Evolutionary conservation across 2,888 invertebrate species (phyloP), one percentile per base, ranked within the genome.

Genomic region (Cataglyphis altisquamis): DNA sequence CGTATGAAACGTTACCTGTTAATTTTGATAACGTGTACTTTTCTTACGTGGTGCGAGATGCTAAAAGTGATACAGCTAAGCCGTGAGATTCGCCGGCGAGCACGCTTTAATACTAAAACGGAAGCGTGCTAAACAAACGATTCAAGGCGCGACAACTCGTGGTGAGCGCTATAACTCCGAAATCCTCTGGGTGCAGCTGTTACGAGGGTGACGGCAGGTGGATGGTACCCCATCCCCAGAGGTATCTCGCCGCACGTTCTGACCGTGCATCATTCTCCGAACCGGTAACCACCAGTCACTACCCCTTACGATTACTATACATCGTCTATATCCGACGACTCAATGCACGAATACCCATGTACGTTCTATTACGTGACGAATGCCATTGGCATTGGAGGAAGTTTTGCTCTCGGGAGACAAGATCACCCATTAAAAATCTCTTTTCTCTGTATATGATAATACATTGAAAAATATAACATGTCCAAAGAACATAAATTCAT

Each of bases 271-370:
- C 93, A 93, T 93, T 90, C 91, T 78, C 88, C 83, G 86, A 41
- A 86, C 89, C 91, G 89, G 92, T 91, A 93, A 92, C 93, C 92
- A 89, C 93, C 88, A 93, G 92, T 93, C 92, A 91, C 91, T 91
- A 92, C 86, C 87, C 91, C 88, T 90, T 91, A 88, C 89, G 90
- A 90, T 85, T 87, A 83, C 90, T 87, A 92, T 93, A 91, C 90
- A 90, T 91, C 83, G 85, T 81, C 60, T 32, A 45, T 63, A 77
- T 73, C 70, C 80, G 83, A 32, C 68, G 36, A 81, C 84, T 81
- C 60, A 70, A 80, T 45, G 72, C 72, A 36, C 72, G 70, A 60
- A 18, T 41, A 21, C 9, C 55, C 68, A 57, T 55, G 77, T 80
- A 60, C 60, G 70, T 78, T 3, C 57, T 55, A 60, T 70, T 68